phyloP scores from a whole-genome alignment of 2,888 invertebrate species.

The Amiota minor region DNA sequence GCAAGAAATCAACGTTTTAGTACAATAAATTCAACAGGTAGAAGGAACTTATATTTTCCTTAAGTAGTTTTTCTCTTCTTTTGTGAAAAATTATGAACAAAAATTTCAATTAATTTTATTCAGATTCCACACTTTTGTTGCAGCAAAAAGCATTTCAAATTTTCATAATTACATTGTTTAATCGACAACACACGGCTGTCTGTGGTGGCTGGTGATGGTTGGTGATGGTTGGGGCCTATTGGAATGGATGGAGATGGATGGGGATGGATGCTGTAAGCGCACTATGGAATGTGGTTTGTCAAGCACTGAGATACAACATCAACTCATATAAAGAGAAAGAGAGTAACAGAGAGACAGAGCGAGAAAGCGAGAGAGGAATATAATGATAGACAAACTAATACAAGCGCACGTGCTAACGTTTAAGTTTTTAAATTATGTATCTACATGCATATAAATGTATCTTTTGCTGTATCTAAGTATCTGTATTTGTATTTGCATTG shows the following conservation, averaged over 20 bases:
- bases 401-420: constrained; percentile 10
- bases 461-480: background rate
- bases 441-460: background rate
- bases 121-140: constrained; percentile 20
- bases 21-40: constrained; percentile 41
- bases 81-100: too few relatives aligned
- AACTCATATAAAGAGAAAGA: constrained; percentile 30
- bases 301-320: constrained; percentile 53
- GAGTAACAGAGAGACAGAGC: constrained; percentile 18
- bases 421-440: background rate
- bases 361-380: constrained; percentile 10
- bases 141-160: constrained; percentile 37
- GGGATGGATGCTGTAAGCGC: constrained; percentile 50
- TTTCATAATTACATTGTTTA: constrained; percentile 36
- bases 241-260: constrained; percentile 35
- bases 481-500: background rate
- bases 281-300: constrained; percentile 67
- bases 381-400: constrained; percentile 14
- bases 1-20: constrained; percentile 43
- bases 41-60: too few relatives aligned
- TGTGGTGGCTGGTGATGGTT: constrained; percentile 37
- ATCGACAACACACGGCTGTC: background rate
- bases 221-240: constrained; percentile 19
- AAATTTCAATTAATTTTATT: background rate
- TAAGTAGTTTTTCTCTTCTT: too few relatives aligned